phyloP scores from a whole-genome alignment of 2,888 invertebrate genomes.

The Parnassius orleans region DNA sequence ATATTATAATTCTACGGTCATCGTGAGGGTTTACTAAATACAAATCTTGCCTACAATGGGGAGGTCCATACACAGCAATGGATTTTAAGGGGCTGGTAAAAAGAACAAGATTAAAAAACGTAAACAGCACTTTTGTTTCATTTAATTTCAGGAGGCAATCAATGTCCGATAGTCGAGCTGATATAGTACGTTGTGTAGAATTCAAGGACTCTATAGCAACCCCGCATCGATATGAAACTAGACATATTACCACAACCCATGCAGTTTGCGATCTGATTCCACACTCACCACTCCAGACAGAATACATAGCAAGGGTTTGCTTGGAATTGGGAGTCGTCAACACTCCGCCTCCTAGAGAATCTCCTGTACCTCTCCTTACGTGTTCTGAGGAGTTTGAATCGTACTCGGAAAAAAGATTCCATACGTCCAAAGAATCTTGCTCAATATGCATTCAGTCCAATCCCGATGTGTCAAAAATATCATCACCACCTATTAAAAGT shows the following conservation, averaged over 20 bases:
- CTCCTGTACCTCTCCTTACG: conserved; percentile 50
- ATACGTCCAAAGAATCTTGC: conserved; percentile 62
- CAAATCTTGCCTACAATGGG: no score
- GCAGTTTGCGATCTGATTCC: conserved; percentile 72
- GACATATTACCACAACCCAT: conserved; percentile 43
- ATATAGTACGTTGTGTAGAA: conserved; percentile 74
- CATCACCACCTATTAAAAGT: conserved; percentile 69
- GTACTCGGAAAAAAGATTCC: conserved; percentile 52
- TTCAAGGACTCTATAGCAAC: conserved; percentile 57
- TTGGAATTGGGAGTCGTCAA: conserved; percentile 75
- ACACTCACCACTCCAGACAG: conserved; percentile 39
- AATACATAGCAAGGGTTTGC: conserved; percentile 74
- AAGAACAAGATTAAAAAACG: no score
- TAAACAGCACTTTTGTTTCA: neutral
- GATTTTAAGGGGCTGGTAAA: no score
- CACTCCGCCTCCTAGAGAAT: conserved; percentile 40
- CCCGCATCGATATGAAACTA: conserved; percentile 48
- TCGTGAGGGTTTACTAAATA: no score
- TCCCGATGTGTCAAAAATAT: conserved; percentile 63
- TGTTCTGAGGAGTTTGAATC: conserved; percentile 64
- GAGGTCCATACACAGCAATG: no score
- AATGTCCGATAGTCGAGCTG: conserved; percentile 65
- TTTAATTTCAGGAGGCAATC: conserved; percentile 49
- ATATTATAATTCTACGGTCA: no score
- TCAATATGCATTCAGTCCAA: conserved; percentile 66